Conservation (phyloP, 2,113 vertebrate genomes). For the Neoarius graeffei region DNA sequence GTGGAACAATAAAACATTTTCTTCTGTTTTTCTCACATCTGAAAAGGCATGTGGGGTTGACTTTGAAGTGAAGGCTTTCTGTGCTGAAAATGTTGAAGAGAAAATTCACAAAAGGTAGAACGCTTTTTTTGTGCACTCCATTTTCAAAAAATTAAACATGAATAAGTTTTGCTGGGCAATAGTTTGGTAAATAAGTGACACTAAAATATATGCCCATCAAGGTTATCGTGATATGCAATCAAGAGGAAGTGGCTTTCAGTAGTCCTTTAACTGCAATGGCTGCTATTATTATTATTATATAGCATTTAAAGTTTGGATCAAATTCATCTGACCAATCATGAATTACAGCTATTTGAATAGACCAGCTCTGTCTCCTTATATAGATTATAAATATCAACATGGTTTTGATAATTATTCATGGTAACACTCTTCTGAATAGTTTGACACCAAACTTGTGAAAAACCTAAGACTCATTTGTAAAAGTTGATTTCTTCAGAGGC, state of each 20-base stretch:
- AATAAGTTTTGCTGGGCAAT: background rate
- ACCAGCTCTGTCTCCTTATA: no score
- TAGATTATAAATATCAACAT: background rate
- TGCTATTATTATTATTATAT: background rate
- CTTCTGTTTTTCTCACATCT: constrained; percentile 6
- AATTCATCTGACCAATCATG: no score
- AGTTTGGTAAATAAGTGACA: background rate
- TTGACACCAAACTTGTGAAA: background rate
- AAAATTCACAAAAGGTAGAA: constrained; percentile 94
- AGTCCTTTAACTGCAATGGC: background rate
- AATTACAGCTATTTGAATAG: no score
- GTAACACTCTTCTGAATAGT: background rate
- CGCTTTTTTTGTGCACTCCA: background rate
- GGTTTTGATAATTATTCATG: background rate
- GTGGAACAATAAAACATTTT: background rate
- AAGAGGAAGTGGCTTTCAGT: background rate
- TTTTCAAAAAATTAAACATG: constrained; percentile 20
- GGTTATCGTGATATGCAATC: background rate
- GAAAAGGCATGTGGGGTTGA: constrained; percentile 95
- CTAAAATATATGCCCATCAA: background rate
- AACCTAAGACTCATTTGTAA: no score
- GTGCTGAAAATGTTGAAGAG: constrained; percentile 89
- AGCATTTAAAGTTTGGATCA: no score
- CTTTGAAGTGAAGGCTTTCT: constrained; percentile 96
- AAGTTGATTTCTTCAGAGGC: no score